Conservation (phyloP, 2,888 invertebrate genomes). For the Cylloceria caligata region DNA sequence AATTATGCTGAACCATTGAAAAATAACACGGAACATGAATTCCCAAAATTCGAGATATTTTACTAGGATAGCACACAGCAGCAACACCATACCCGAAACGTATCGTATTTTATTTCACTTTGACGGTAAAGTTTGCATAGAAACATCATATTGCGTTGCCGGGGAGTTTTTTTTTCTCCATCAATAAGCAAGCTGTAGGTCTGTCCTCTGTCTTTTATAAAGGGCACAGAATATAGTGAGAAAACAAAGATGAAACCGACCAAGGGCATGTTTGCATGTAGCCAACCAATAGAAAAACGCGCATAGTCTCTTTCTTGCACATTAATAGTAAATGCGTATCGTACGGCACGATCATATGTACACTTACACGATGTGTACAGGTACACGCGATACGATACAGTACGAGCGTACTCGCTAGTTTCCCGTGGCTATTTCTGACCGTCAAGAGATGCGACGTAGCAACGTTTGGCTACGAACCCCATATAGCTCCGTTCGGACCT, state of each 20-base stretch:
- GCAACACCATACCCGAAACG: not conserved
- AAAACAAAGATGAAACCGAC: not conserved
- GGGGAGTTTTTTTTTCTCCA: not conserved
- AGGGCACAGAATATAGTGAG: not conserved
- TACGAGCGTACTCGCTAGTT: not conserved
- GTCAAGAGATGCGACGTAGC: not conserved
- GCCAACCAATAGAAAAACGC: slow-evolving; percentile 10
- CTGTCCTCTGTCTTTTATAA: no score
- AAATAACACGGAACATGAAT: not conserved
- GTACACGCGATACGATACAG: no score
- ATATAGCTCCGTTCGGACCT: not conserved
- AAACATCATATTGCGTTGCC: not conserved
- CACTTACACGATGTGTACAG: not conserved
- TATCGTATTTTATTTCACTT: not conserved
- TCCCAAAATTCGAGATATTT: not conserved
- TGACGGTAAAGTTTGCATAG: not conserved
- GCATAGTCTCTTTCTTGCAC: slow-evolving; percentile 1
- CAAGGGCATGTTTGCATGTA: not conserved
- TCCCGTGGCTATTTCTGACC: not conserved
- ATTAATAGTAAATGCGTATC: slow-evolving; percentile 16
- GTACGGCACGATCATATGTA: not conserved
- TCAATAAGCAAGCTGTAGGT: not conserved
- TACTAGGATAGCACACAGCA: not conserved
- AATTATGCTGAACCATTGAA: not conserved
- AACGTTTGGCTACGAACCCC: not conserved